These are phyloP conservation scores for Sturmia bella DNA, from an alignment of 2,888 invertebrate species.

Conservation along the genomic window DNA sequence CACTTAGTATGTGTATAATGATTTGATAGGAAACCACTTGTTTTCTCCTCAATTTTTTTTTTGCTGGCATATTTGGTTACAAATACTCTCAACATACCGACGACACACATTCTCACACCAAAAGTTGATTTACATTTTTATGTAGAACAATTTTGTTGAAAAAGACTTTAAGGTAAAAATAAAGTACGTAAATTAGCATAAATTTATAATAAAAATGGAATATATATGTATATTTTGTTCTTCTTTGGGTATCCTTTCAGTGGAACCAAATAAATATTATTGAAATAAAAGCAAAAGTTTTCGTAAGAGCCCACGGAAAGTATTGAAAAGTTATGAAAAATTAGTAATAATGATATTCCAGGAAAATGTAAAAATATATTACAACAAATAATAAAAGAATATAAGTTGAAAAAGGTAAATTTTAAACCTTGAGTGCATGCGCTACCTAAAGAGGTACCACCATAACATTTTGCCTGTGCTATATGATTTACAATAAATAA, in stretches of 20 bases:
- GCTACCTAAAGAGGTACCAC: too few species aligned
- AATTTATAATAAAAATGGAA: conserved; percentile 50
- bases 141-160: conserved; percentile 45
- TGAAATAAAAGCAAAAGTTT: conserved; percentile 2
- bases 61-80: conserved; percentile 7
- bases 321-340: conserved; percentile 42
- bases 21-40: conserved; percentile 54
- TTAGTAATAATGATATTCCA: conserved; percentile 26
- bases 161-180: conserved; percentile 59
- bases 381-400: not conserved
- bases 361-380: not conserved
- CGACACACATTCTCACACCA: conserved; percentile 16
- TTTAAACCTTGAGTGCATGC: too few species aligned
- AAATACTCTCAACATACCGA: conserved; percentile 6
- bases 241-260: not conserved
- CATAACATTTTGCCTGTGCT: too few species aligned
- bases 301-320: conserved; percentile 27
- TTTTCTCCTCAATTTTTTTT: conserved; percentile 40
- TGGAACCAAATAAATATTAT: conserved; percentile 44
- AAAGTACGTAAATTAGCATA: conserved; percentile 58
- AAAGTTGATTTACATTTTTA: conserved; percentile 59
- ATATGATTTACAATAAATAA: too few species aligned
- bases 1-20: conserved; percentile 25
- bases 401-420: not conserved
- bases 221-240: conserved; percentile 22